Base-by-base conservation (phyloP, 1,140 invertebrate species). In the Cyclargus thomasi region DNA sequence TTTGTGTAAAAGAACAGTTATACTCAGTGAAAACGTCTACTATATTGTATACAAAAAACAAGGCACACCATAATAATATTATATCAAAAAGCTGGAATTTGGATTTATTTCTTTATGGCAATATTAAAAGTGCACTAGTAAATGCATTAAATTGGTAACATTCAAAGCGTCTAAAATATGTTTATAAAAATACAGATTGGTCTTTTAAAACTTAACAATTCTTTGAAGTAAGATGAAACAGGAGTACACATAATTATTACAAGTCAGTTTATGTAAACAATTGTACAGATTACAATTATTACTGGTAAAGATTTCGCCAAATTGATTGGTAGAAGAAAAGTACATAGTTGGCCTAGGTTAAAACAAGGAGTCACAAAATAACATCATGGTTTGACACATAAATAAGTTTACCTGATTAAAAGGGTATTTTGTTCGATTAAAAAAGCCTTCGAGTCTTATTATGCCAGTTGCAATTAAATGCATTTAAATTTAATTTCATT, bases 1-100 rank as follows among this genome's bases (percentile, higher is more conserved):
- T 29, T 74, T 35, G 78, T 81, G 79, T 81, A 86, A 85, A 82
- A 82, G 78, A 76, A 82, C 77, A 81, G 79, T 75, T 76, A 81
- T 75, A 77, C 74, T 67, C 76, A 72, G 75, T 80, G 79, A 79
- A 78, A 77, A 83, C 73, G 77, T 68, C 53, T 68, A 29, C 79
- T 73, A 76, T 73, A 67, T 65, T 74, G 71, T 71, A 74, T 81
- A 78, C 75, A 80, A 79, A 74, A 64, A 70, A 75, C 73, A 85
- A 85, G 85, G 83, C 85, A 87, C 81, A 79, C 71, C 67, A 78
- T 74, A 68, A n/a, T n/a, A n/a, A 67, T 70, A 63, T 22, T 70
- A 63, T 22, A 47, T 64, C 16, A 47, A 64, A 55, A 64, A 68
- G 67, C 55, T 35, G 64, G 18, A 69, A 67, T 67, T 64, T 67